Base-by-base conservation (phyloP, 2,113 vertebrate species). In the Ptyas mucosa region DNA sequence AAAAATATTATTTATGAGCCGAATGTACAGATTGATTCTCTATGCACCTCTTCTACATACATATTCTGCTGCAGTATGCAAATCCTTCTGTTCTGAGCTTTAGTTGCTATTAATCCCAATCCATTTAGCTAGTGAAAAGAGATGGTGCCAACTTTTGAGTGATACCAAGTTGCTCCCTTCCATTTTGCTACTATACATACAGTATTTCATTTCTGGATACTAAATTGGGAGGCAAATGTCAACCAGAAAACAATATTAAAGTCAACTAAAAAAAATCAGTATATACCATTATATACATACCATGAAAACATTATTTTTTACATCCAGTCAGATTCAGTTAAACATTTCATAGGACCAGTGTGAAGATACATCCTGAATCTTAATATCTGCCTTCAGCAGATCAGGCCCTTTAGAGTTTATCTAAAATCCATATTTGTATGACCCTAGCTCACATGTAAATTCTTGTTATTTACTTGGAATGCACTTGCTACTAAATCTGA, bases 11-110 rank as follows among this genome's bases (percentile, higher is more conserved):
- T 75, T 93, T 94, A 92, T 95, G 92, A 95, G 46, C 85, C 95
- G 94, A 93, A 58, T 93, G 85, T 58, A 81, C 91, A 55, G 94
- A 95, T 85, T 96, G 86, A 94, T 94, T 75, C 64, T 34, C 29
- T 34, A 75, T 34, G 12, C 14, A 34, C 29, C 64, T 75, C 64
- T 34, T 75, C 7, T 34, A 34, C 5, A 75, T 75, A 34, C 4
- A 75, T 18, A 15, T 34, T 75, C 14, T 75, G 29, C 64, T 34
- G 14, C 1, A 75, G 12, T 75, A 29, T 64, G 61, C 61, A 64
- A 64, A 64, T 64, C 1, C n/a, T 75, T 75, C 64, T 75, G 12
- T 75, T 75, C 14, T 34, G n/a, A 34, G 29, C 14, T 75, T 75
- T 34, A 69, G 12, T 69, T 69, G 5, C 29, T 69, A 69, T 69